Evolutionary conservation across 2,797 vertebrate genomes (phyloP), one percentile per base, ranked within the genome.

Genomic region (Spinus pinus): DNA sequence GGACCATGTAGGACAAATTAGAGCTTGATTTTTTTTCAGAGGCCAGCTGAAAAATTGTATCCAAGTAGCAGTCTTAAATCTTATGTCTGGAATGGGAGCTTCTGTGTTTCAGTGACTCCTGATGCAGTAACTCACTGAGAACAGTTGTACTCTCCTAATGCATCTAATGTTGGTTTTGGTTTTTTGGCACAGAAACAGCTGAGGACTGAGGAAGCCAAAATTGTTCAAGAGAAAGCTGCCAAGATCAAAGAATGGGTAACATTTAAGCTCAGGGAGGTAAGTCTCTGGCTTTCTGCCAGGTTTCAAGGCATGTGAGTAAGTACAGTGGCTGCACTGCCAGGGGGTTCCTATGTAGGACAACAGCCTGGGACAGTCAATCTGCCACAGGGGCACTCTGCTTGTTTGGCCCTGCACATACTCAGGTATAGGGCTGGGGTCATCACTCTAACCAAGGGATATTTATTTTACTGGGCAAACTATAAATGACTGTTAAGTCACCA

Each of bases 211-310:
- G 99, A 99, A 97, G 98, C 99, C 80, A 99, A 99, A 97, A 97
- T 98, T 54, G 98, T 99, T 96, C 99, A 99, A 97, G 99, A 99
- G 95, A 99, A 99, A 97, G 98, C 99, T 62, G 98, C 98, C 57
- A 99, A 99, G 98, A 99, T 99, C 97, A 99, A 99, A 98, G 99
- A 99, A 92, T 99, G 99, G 99, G 99, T 99, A 96, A 99, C 99
- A 2, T 95, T 98, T 56, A 99, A 99, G 95, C 97, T 99, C 58
- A 97, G 97, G 97, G 99, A 99, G 98, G 99, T 99, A 96, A 98
- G 98, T 81, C 30, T 23, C 57, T 54, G 74, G 37, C 44, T 81
- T 90, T 56, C 64, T 84, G 47, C 44, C 44, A 42, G 10, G 16
- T 83, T 94, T 81, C 71, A 58, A 57, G 44, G 61, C 51, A 21